Conservation (phyloP, 2,113 vertebrate species). For the Archilochus colubris region DNA sequence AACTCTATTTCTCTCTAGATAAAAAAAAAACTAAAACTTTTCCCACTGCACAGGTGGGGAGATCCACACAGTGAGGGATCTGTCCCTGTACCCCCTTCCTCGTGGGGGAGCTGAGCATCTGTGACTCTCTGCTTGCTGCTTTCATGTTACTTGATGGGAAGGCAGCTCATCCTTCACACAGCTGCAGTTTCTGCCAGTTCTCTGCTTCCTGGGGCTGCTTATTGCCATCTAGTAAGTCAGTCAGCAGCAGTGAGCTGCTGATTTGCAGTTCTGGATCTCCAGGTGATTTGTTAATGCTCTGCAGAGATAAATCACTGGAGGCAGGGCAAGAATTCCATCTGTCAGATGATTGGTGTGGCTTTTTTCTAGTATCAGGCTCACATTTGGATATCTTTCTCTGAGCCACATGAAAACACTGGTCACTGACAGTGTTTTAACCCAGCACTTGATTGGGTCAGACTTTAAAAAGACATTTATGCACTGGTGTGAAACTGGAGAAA, state of each 20-base stretch:
- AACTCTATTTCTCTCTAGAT: not conserved
- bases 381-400: not conserved
- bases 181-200: not conserved
- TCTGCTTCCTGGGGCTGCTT: not conserved
- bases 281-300: not conserved
- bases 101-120: not conserved
- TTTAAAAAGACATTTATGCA: not conserved
- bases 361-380: not conserved
- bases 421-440: not conserved
- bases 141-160: not conserved
- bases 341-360: not conserved
- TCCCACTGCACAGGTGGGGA: not conserved
- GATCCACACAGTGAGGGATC: not conserved
- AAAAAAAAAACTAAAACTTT: not conserved
- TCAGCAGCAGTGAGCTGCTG: not conserved
- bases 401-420: not conserved
- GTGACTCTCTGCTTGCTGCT: not conserved
- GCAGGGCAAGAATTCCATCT: not conserved
- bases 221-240: not conserved
- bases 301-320: not conserved
- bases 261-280: not conserved
- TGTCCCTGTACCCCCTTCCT: not conserved
- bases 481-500: not conserved
- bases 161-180: not conserved
- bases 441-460: not conserved